Evolutionary conservation across 2,797 vertebrate genomes (phyloP).

Genomic region (Helarctos malayanus): DNA sequence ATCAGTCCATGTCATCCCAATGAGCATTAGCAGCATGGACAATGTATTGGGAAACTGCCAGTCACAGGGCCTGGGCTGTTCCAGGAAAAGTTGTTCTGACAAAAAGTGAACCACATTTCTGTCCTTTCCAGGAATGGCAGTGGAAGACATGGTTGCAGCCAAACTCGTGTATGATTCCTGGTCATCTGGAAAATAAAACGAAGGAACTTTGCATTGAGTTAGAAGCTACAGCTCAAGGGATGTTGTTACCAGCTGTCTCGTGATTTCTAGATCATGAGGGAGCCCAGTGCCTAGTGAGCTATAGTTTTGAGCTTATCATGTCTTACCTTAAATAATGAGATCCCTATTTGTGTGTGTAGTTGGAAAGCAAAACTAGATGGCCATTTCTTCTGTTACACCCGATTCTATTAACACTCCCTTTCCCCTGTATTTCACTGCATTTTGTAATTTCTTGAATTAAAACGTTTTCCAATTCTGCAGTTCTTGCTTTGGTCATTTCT

Average conservation of each 20-base stretch:
- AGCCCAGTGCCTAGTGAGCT: neutral
- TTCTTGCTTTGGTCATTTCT: slow-evolving; percentile 23
- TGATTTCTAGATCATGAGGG: slow-evolving; percentile 36
- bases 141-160: slow-evolving; percentile 96
- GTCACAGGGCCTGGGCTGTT: neutral
- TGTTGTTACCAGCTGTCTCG: neutral
- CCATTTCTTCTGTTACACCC: neutral
- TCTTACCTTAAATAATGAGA: neutral
- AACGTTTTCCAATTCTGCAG: slow-evolving; percentile 49
- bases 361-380: slow-evolving; percentile 20
- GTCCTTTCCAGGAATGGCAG: slow-evolving; percentile 93
- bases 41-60: neutral
- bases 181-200: slow-evolving; percentile 88
- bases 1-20: too few relatives aligned
- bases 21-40: neutral
- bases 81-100: neutral
- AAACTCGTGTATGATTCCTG: slow-evolving; percentile 95
- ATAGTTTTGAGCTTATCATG: slow-evolving; percentile 5
- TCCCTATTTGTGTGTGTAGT: neutral
- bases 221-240: neutral
- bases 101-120: slow-evolving; percentile 67
- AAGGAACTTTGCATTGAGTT: neutral
- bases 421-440: neutral
- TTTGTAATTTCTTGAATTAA: slow-evolving; percentile 78
- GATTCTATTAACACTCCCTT: neutral